Percentiles rank a stretch among this genome's conserved stretches.
These are phyloP conservation scores for Mythimna lalbum DNA, from an alignment of 2,888 invertebrate species.

Conservation along the genomic window DNA sequence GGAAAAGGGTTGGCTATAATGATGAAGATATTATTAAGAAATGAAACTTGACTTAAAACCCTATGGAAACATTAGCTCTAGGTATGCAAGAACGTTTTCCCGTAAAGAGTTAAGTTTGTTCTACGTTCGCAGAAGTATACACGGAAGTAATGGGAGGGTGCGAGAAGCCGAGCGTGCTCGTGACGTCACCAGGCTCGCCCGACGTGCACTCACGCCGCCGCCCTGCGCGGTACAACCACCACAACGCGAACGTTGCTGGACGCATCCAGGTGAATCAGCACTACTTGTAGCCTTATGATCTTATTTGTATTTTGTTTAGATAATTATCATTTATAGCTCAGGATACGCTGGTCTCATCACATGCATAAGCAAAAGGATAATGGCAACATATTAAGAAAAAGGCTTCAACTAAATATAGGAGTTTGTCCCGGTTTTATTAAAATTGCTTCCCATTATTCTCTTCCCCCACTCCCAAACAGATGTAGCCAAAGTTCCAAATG, in stretches of 20 bases:
- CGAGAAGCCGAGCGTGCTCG: slow-evolving; percentile 97
- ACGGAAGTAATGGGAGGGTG: slow-evolving; percentile 91
- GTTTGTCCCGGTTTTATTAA: not conserved
- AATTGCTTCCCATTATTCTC: slow-evolving; percentile 9
- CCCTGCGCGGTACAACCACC: slow-evolving; percentile 86
- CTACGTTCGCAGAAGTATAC: slow-evolving; percentile 91
- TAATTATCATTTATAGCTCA: too few species aligned
- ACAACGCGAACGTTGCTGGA: slow-evolving; percentile 94
- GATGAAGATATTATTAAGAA: not conserved
- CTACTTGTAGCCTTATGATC: not conserved
- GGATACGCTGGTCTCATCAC: not conserved
- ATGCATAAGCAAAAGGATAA: not conserved
- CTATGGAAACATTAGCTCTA: not conserved
- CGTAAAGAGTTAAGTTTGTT: slow-evolving; percentile 40
- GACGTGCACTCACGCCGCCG: slow-evolving; percentile 93
- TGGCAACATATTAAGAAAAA: not conserved
- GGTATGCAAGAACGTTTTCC: slow-evolving; percentile 19
- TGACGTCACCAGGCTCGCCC: slow-evolving; percentile 98
- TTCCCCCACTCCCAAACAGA: slow-evolving; percentile 16
- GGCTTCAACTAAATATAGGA: not conserved
- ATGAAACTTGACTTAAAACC: not conserved
- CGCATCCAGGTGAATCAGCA: slow-evolving; percentile 92
- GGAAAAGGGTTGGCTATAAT: not conserved
- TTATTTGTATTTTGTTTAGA: not conserved
- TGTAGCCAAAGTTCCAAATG: slow-evolving; percentile 25